phyloP scores from a whole-genome alignment of 2,888 invertebrate species.

The Cephus sareptanus region DNA sequence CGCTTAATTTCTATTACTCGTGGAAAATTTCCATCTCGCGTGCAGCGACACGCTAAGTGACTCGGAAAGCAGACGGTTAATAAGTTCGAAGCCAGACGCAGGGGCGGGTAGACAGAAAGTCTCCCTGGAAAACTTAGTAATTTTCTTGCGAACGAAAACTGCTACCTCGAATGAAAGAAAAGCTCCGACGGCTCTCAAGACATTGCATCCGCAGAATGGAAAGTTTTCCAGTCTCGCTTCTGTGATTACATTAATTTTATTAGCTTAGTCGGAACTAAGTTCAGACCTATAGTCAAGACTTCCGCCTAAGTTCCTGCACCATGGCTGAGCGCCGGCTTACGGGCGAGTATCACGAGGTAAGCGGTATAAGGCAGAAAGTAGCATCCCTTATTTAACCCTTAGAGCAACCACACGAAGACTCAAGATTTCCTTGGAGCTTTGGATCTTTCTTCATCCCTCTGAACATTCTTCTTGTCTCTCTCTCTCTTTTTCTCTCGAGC shows the following conservation, averaged over 20 bases:
- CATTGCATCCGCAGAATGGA: not conserved
- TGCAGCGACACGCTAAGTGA: not conserved
- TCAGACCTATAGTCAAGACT: not conserved
- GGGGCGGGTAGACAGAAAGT: not conserved
- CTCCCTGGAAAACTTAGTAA: not conserved
- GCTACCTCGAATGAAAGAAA: not conserved
- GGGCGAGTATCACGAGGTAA: too few species aligned
- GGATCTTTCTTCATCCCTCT: not conserved
- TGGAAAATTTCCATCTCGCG: not conserved
- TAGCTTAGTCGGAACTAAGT: not conserved
- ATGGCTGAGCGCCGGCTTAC: not conserved
- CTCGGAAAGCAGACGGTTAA: not conserved
- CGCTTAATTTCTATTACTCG: not conserved
- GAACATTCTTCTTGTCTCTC: not conserved
- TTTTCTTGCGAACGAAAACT: not conserved
- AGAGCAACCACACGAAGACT: not conserved
- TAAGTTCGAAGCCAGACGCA: not conserved
- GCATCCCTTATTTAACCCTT: not conserved
- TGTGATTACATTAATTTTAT: slow-evolving; percentile 3
- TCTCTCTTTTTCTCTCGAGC: not conserved
- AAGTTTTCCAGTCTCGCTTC: not conserved
- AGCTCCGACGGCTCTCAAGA: not conserved
- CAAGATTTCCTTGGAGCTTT: not conserved
- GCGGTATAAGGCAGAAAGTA: not conserved
- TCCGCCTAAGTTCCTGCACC: not conserved